Base-by-base conservation (phyloP, 1,140 invertebrate species). In the Phenacoccus solenopsis region DNA sequence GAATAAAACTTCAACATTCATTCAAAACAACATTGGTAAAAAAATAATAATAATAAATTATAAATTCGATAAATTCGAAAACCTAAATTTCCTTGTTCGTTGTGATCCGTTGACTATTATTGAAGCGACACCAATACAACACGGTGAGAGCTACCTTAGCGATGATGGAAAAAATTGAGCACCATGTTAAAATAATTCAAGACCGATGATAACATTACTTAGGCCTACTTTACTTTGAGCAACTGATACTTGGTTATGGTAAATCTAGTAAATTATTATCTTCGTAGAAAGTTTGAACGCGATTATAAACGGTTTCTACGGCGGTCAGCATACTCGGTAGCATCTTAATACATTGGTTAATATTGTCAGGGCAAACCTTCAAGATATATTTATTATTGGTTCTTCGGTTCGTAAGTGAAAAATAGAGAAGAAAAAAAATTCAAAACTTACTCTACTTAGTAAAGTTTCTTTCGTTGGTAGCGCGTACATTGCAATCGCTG, bases 401-500 rank as follows among this genome's bases (percentile, higher is more conserved):
- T 49, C 16, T 10, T n/a, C 38, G 16, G 38, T 49, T 49, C 20
- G 16, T 2, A 49, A 16, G 16, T 16, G 38, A 16, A 4, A 16
- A 49, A 49, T 5, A n/a, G n/a, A 67, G n/a, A 59, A 25, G 24
- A 49, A 30, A 28, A 30, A 49, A 69, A 5, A 57, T 16, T 27
- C 30, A 67, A 59, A 49, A 72, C 59, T 21, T 75, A 92, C 90
- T 79, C 85, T 88, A 75, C 85, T 85, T 0, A 92, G 80, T 56
- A 93, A 80, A 72, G 84, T 81, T 72, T 88, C 85, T 76, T 85
- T 82, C 0, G 84, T 87, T 0, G 94, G 93, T 76, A 96, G 81
- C 0, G 91, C 86, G 76, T 92, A 90, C 89, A 96, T 94, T 0
- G 93, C 93, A 7, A 96, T 75, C 57, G 84, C 80, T 0, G 93